These are phyloP conservation scores for Nomada ruficornis DNA, from an alignment of 2,888 invertebrate genomes.

Conservation along the genomic window DNA sequence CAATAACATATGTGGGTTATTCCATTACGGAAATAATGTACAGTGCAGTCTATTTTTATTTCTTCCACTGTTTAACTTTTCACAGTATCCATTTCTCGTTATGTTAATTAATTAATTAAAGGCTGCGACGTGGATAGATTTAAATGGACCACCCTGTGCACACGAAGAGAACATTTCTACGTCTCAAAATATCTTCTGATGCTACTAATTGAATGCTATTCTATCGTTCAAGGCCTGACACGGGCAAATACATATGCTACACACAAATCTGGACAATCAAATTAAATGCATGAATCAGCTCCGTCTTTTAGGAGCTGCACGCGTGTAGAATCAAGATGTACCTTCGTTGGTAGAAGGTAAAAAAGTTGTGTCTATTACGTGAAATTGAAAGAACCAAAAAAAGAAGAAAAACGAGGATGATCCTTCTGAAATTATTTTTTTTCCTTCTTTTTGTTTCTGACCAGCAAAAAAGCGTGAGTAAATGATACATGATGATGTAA, in stretches of 20 bases:
- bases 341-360: constrained; percentile 32
- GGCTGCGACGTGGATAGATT: background rate
- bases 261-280: constrained; percentile 50
- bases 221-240: constrained; percentile 43
- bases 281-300: constrained; percentile 45
- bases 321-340: constrained; percentile 33
- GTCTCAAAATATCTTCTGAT: constrained; percentile 42
- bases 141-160: constrained; percentile 33
- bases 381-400: too few relatives aligned
- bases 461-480: constrained; percentile 67
- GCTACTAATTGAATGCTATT: constrained; percentile 45
- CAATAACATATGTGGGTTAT: background rate
- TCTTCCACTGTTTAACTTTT: background rate
- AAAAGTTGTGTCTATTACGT: background rate
- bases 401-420: constrained; percentile 10
- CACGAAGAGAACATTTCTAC: constrained; percentile 30
- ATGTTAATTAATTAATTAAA: background rate
- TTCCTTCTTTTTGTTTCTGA: constrained; percentile 45
- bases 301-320: constrained; percentile 47
- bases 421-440: constrained; percentile 7
- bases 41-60: constrained; percentile 19
- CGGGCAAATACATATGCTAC: constrained; percentile 52
- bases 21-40: constrained; percentile 8
- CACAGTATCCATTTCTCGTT: background rate
- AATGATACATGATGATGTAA: constrained; percentile 58